Evolutionary conservation across 2,797 vertebrate genomes (phyloP), one percentile per base, ranked within the genome.

Genomic region (Cetoscarus ocellatus): DNA sequence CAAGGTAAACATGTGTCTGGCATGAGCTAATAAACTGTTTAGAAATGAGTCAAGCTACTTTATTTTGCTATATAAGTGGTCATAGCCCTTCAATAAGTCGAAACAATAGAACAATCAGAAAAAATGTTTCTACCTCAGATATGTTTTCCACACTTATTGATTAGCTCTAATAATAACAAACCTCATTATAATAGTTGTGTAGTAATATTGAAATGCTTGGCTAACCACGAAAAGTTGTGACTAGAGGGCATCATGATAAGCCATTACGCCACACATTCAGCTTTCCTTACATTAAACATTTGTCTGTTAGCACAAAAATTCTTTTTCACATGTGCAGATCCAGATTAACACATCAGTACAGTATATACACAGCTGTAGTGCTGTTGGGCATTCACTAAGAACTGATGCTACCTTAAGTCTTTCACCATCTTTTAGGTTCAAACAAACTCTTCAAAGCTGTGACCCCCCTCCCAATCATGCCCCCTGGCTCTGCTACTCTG

Each of bases 391-490:
- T 77, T 65, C 34, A 38, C 70, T 62, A 67, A 49, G 60, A 77
- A 61, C 47, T 56, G 71, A 83, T 86, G 84, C 79, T 82, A 86
- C 82, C 86, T 86, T 73, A 17, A 54, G 77, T 86, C 91, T 92
- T 75, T 93, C 91, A 90, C 79, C 86, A 10, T 69, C 64, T 68
- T 85, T 64, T 59, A 60, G 75, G 83, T 91, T 92, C 90, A 91
- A 91, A 91, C 82, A 69, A 53, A 53, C 63, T 73, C 88, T 90
- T 92, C 88, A 93, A 94, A 91, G 91, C 70, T 72, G 50, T 70
- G 72, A 83, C 57, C 64, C 42, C 65, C 66, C 67, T 55, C 60
- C 74, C 79, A 67, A 74, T 77, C 73, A 70, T 79, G 77, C 72
- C 90, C 71, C 14, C 53, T 70, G 85, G 92, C 75, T 67, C 66